Evolutionary conservation across 2,797 vertebrate genomes (phyloP).

Genomic region (Odontamblyopus rebecca): DNA sequence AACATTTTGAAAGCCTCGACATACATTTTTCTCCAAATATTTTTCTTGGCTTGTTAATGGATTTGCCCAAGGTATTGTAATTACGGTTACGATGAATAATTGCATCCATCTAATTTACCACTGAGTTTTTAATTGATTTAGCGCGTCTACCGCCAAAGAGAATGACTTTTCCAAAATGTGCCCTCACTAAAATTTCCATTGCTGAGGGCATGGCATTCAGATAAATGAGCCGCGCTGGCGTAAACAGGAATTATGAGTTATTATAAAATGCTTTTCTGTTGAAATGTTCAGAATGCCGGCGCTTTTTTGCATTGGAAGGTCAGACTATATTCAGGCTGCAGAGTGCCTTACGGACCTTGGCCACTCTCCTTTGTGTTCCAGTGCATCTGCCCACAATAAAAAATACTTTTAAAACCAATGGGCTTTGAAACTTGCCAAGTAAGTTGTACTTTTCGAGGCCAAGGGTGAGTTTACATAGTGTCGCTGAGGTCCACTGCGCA

Average conservation of each 20-base stretch:
- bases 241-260: not conserved
- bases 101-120: slow-evolving; percentile 55
- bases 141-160: slow-evolving; percentile 15
- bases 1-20: slow-evolving; percentile 5
- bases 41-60: slow-evolving; percentile 30
- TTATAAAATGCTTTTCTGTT: not conserved
- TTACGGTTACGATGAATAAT: slow-evolving; percentile 48
- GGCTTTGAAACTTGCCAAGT: not conserved
- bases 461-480: not conserved
- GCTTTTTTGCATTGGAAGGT: not conserved
- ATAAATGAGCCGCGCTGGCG: not conserved
- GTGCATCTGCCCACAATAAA: not conserved
- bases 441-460: not conserved
- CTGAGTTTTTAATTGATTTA: slow-evolving; percentile 31
- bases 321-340: not conserved
- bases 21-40: slow-evolving; percentile 22
- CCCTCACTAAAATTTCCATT: slow-evolving; percentile 15
- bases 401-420: not conserved
- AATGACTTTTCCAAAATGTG: not conserved
- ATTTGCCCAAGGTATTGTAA: slow-evolving; percentile 46
- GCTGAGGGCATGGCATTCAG: not conserved
- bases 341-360: not conserved
- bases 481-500: not conserved
- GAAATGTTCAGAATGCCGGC: not conserved
- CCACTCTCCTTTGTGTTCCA: not conserved